phyloP scores from a whole-genome alignment of 2,888 invertebrate genomes.

The Acholoe squamosa region DNA sequence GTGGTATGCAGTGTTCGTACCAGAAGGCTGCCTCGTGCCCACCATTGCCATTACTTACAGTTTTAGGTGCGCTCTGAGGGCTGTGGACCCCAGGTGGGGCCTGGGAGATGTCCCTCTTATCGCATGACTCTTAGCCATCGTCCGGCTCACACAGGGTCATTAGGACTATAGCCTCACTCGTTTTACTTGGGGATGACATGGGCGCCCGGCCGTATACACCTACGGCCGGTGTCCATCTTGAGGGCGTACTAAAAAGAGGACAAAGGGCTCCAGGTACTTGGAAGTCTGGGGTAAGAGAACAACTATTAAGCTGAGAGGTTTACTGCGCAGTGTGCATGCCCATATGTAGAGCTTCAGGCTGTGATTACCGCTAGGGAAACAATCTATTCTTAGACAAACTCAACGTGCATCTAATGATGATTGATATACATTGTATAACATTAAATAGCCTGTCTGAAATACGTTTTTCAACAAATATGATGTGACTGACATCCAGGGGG shows the following conservation, averaged over 20 bases:
- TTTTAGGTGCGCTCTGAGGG: conserved; percentile 2
- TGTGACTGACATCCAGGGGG: too few relatives aligned
- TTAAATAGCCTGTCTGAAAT: too few relatives aligned
- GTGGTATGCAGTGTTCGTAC: neutral
- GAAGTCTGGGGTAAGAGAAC: too few relatives aligned
- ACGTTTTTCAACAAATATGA: too few relatives aligned
- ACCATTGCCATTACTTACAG: neutral
- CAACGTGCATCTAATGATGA: too few relatives aligned
- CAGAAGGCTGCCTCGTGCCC: neutral
- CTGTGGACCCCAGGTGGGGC: neutral
- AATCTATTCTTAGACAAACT: too few relatives aligned
- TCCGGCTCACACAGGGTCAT: neutral
- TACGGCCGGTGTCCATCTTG: neutral
- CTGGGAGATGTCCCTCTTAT: neutral
- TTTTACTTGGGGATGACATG: conserved; percentile 19
- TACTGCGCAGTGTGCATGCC: neutral
- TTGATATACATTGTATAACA: too few relatives aligned
- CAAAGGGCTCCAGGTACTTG: too few relatives aligned
- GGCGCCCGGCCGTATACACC: neutral
- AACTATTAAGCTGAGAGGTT: neutral
- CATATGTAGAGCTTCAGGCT: neutral
- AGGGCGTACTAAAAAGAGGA: neutral
- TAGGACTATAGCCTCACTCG: conserved; percentile 2
- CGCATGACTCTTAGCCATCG: conserved; percentile 13
- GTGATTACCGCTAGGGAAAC: neutral